A percentile compares a stretch with the other conserved stretches of the same genome.
Conservation (phyloP, 2,113 vertebrate genomes). For the Lathamus discolor region DNA sequence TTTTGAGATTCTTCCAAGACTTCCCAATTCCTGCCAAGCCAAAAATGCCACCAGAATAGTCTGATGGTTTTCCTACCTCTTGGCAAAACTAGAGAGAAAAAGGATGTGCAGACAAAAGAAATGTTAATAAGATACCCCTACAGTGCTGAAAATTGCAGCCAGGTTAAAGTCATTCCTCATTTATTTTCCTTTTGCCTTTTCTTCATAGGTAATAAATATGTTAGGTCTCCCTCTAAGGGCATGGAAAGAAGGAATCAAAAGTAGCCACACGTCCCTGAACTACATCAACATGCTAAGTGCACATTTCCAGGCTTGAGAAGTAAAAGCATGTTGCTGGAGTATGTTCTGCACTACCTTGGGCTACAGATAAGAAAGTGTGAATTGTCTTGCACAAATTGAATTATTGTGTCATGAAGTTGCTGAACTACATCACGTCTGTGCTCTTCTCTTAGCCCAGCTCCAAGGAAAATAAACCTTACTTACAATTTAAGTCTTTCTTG, state of each 20-base stretch:
- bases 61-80: conserved; percentile 48
- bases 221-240: neutral
- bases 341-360: neutral
- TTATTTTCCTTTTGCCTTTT: neutral
- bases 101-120: conserved; percentile 37
- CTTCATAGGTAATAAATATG: neutral
- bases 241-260: neutral
- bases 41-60: conserved; percentile 60
- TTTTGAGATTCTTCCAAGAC: conserved; percentile 46
- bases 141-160: neutral
- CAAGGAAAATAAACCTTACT: neutral
- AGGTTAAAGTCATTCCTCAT: conserved; percentile 8
- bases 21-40: conserved; percentile 41
- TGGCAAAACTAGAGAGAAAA: conserved; percentile 58
- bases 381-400: neutral
- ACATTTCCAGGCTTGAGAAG: neutral
- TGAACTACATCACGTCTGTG: fast-evolving
- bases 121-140: neutral
- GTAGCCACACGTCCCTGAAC: neutral
- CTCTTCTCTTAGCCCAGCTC: neutral
- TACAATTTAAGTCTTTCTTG: neutral
- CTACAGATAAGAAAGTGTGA: neutral
- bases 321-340: neutral
- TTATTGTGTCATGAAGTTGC: neutral
- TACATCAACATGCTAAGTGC: neutral